Percentiles rank a stretch among this genome's conserved stretches.
phyloP scores from a whole-genome alignment of 35 echinoderm and acorn worm genomes.

The Nesometra sesokonis region DNA sequence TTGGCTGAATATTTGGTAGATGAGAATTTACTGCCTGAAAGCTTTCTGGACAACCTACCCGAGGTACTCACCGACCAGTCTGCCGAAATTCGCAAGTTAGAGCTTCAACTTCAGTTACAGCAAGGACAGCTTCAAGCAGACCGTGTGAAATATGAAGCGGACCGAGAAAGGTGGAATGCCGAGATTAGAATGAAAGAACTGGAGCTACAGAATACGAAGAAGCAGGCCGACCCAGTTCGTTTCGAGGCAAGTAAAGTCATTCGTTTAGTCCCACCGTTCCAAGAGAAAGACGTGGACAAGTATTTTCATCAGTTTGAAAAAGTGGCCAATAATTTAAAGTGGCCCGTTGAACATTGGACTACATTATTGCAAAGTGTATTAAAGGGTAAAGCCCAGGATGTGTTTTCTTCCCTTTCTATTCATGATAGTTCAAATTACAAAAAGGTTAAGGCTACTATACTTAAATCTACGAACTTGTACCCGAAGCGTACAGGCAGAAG shows the following conservation, averaged over 20 bases:
- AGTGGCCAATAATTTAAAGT: neutral
- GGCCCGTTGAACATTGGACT: slow-evolving; percentile 7
- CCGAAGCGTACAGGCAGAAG: slow-evolving; percentile 6
- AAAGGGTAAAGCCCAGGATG: neutral
- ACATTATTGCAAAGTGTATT: slow-evolving; percentile 9
- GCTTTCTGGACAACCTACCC: too few species aligned
- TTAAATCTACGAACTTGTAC: slow-evolving; percentile 4
- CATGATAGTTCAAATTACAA: neutral
- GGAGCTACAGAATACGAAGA: too few species aligned
- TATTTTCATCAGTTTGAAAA: neutral
- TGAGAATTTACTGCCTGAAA: too few species aligned
- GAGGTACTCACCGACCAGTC: too few species aligned
- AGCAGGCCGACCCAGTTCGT: neutral
- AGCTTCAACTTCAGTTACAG: neutral
- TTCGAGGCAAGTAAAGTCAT: neutral
- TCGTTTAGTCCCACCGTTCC: neutral
- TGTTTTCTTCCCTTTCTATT: too few species aligned
- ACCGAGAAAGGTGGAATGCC: neutral
- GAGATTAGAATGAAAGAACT: too few species aligned
- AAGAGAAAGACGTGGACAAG: neutral
- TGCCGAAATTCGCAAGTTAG: neutral
- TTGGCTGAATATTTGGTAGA: too few species aligned
- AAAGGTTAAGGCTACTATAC: neutral
- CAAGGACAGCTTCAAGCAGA: neutral
- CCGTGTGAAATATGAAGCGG: neutral